phyloP scores from a whole-genome alignment of 2,797 vertebrate species.

The Malacoraja senta region DNA sequence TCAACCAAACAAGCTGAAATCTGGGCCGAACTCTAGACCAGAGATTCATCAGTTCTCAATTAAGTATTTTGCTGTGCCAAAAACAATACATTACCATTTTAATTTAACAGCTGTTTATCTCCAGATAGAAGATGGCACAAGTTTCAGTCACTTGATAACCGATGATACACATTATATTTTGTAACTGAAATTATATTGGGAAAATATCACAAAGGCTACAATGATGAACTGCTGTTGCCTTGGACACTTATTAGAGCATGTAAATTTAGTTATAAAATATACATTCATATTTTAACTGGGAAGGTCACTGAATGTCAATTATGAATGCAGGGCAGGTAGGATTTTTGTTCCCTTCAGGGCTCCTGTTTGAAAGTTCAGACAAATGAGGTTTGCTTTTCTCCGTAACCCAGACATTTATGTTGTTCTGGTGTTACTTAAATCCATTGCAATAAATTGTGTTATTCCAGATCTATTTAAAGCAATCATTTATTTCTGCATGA shows the following conservation, averaged over 20 bases:
- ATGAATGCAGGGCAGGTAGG: not conserved
- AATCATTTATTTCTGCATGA: not conserved
- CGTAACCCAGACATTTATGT: not conserved
- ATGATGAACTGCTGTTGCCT: not conserved
- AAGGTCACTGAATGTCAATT: constrained; percentile 14
- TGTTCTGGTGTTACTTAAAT: not conserved
- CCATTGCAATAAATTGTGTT: not conserved
- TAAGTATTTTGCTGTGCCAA: not conserved
- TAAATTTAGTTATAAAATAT: constrained; percentile 22
- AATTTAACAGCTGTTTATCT: not conserved
- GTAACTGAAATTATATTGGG: not conserved
- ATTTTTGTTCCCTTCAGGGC: constrained; percentile 11
- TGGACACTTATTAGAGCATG: not conserved
- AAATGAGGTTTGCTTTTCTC: not conserved
- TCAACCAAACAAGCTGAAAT: not conserved
- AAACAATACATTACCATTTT: not conserved
- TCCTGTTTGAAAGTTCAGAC: not conserved
- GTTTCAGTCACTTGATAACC: not conserved
- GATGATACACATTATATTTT: not conserved
- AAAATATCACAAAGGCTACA: not conserved
- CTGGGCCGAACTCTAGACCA: not conserved
- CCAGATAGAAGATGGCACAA: too few relatives aligned
- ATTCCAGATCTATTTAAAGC: not conserved
- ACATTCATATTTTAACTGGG: not conserved
- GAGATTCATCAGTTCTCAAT: not conserved